Evolutionary conservation across 2,888 invertebrate genomes (phyloP).

Genomic region (Arrhopalites spinosus): DNA sequence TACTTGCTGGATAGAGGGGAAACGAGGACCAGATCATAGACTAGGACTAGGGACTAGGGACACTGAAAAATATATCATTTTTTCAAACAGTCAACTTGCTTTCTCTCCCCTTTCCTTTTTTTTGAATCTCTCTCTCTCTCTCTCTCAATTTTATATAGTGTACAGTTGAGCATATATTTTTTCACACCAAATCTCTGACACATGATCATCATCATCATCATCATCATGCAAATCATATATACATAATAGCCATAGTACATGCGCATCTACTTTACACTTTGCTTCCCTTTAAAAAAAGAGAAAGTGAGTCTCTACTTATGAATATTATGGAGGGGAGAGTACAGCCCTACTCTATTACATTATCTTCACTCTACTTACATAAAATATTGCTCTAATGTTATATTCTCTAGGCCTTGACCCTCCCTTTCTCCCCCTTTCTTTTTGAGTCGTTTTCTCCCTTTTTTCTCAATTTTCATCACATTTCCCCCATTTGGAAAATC

Average conservation of each 20-base stretch:
- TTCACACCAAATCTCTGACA: too few species aligned
- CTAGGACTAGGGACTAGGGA: neutral
- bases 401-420: too few species aligned
- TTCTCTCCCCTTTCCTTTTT: neutral
- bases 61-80: constrained; percentile 27
- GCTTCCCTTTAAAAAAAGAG: neutral
- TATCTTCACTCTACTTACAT: too few species aligned
- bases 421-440: neutral
- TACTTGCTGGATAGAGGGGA: neutral
- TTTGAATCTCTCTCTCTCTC: neutral
- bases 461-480: neutral
- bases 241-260: too few species aligned
- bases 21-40: neutral
- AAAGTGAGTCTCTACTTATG: neutral
- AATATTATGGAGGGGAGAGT: neutral
- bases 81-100: neutral
- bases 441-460: neutral
- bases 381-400: too few species aligned
- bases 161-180: too few species aligned
- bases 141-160: neutral
- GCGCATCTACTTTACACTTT: neutral
- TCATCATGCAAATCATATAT: too few species aligned
- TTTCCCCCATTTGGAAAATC: too few species aligned
- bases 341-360: too few species aligned
- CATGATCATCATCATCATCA: too few species aligned